phyloP scores from a whole-genome alignment of 2,888 invertebrate species.

The Phyllotreta cruciferae region DNA sequence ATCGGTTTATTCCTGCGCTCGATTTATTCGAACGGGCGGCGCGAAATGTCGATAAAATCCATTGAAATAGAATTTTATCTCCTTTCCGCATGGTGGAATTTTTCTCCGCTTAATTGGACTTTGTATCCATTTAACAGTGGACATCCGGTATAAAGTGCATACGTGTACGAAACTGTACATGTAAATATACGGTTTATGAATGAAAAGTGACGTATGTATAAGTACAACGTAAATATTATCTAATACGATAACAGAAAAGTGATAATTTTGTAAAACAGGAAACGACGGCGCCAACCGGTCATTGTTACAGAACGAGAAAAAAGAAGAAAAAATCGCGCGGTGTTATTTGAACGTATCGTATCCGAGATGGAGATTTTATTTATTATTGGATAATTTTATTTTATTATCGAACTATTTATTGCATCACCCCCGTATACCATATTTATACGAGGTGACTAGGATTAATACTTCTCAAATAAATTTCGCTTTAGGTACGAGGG shows the following conservation, averaged over 20 bases:
- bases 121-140: not conserved
- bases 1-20: too few relatives aligned
- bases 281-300: constrained; percentile 35
- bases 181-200: constrained; percentile 12
- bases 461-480: too few relatives aligned
- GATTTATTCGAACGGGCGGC: too few relatives aligned
- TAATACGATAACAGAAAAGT: constrained; percentile 34
- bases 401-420: too few relatives aligned
- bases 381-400: too few relatives aligned
- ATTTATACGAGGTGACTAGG: too few relatives aligned
- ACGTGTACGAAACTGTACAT: constrained; percentile 1
- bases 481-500: too few relatives aligned
- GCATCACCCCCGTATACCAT: too few relatives aligned
- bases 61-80: constrained; percentile 9
- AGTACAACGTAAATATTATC: constrained; percentile 36
- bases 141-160: constrained; percentile 6
- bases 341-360: too few relatives aligned
- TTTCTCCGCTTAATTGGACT: constrained; percentile 3
- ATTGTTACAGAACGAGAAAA: constrained; percentile 33
- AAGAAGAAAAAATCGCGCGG: not conserved
- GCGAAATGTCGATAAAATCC: not conserved
- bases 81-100: not conserved
- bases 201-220: constrained; percentile 12
- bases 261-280: constrained; percentile 37
- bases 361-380: too few relatives aligned